Evolutionary conservation across 1,140 invertebrate genomes (phyloP).

Genomic region (Pogonus chalceus): DNA sequence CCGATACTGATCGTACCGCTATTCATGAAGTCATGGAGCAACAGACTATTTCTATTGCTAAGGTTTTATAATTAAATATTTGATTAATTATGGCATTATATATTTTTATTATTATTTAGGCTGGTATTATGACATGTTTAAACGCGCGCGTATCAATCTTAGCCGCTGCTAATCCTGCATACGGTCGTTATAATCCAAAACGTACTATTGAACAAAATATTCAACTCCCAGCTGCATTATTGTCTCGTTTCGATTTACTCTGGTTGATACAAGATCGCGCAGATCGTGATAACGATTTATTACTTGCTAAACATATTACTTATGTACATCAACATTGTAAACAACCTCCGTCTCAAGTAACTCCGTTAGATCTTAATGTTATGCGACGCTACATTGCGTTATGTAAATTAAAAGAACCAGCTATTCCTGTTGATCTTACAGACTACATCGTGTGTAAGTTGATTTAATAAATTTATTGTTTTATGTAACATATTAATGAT

Average conservation of each 20-base stretch:
- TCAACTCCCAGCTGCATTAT: conserved; percentile 91
- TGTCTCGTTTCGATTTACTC: conserved; percentile 95
- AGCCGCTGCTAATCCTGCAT: conserved; percentile 97
- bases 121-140: conserved; percentile 95
- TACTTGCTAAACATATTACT: conserved; percentile 93
- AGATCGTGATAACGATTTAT: conserved; percentile 84
- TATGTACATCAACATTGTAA: conserved; percentile 90
- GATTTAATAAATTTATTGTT: conserved; percentile 9
- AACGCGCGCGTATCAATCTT: conserved; percentile 96
- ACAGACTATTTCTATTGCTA: conserved; percentile 98
- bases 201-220: conserved; percentile 95
- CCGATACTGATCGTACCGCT: conserved; percentile 87
- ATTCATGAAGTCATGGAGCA: conserved; percentile 99
- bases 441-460: conserved; percentile 80
- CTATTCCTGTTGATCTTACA: conserved; percentile 74
- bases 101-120: conserved; percentile 43
- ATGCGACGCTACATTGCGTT: conserved; percentile 90
- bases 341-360: conserved; percentile 68
- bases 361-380: conserved; percentile 84
- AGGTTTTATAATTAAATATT: conserved; percentile 44
- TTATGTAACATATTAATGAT: conserved; percentile 7
- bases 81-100: conserved; percentile 6
- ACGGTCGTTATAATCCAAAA: conserved; percentile 94
- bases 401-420: conserved; percentile 82
- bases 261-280: conserved; percentile 96